These are phyloP conservation scores for Arctopsyche grandis DNA, from an alignment of 1,140 invertebrate genomes.

Conservation along the genomic window DNA sequence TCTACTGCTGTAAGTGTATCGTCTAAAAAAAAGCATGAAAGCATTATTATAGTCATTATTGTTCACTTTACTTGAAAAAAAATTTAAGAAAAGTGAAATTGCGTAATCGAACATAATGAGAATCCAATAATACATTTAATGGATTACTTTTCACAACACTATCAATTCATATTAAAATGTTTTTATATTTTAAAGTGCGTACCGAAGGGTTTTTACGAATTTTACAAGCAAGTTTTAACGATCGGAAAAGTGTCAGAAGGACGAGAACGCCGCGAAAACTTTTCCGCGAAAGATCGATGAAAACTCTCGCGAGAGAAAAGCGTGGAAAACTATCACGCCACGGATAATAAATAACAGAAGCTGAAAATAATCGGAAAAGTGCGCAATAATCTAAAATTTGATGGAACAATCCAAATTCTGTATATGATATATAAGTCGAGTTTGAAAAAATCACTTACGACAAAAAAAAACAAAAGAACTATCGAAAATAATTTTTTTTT, in stretches of 20 bases:
- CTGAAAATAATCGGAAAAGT: too few relatives aligned
- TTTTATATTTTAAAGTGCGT: too few relatives aligned
- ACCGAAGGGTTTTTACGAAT: too few relatives aligned
- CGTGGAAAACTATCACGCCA: too few relatives aligned
- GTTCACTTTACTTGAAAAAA: constrained; percentile 13
- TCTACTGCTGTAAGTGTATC: background rate
- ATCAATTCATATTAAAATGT: background rate
- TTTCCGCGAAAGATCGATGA: background rate
- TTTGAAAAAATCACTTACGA: too few relatives aligned
- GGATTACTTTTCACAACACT: background rate
- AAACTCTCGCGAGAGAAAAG: background rate
- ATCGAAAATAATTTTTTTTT: too few relatives aligned
- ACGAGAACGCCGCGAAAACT: background rate
- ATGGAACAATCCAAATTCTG: too few relatives aligned
- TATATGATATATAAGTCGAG: too few relatives aligned
- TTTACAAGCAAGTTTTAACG: background rate
- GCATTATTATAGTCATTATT: constrained; percentile 2
- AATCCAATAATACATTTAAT: background rate
- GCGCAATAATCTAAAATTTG: too few relatives aligned
- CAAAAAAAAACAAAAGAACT: too few relatives aligned
- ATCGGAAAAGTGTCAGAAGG: background rate
- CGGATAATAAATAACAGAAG: too few relatives aligned
- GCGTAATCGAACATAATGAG: background rate
- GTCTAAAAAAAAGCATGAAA: background rate
- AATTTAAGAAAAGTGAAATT: background rate